Conservation (phyloP, 2,888 invertebrate species). For the Dryobotodes eremita region DNA sequence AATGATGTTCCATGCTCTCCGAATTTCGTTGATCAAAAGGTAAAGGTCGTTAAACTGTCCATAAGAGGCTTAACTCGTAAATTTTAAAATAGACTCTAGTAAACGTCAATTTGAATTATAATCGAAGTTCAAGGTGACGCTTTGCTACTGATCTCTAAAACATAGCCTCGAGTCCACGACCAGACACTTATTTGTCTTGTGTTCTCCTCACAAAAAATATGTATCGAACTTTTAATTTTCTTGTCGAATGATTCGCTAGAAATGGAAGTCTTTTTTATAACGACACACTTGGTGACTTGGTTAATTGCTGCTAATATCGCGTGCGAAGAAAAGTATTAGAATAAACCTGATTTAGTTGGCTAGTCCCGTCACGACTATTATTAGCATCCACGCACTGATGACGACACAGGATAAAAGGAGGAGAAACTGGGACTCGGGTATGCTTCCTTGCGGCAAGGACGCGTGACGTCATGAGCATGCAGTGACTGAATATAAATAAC, state of each 20-base stretch:
- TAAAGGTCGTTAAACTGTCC: slow-evolving; percentile 73
- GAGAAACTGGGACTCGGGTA: slow-evolving; percentile 85
- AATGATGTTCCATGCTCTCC: slow-evolving; percentile 35
- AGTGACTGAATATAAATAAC: slow-evolving; percentile 81
- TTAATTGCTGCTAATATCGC: slow-evolving; percentile 71
- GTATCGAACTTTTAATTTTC: slow-evolving; percentile 60
- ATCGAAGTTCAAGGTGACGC: slow-evolving; percentile 84
- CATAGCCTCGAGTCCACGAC: slow-evolving; percentile 62
- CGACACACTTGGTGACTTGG: slow-evolving; percentile 68
- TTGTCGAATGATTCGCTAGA: slow-evolving; percentile 54
- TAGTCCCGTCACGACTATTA: slow-evolving; percentile 79
- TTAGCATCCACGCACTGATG: slow-evolving; percentile 78
- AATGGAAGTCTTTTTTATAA: slow-evolving; percentile 70
- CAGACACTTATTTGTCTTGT: slow-evolving; percentile 65
- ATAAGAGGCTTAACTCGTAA: slow-evolving; percentile 69
- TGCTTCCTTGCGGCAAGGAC: slow-evolving; percentile 87
- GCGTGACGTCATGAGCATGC: slow-evolving; percentile 86
- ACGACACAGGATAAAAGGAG: slow-evolving; percentile 88
- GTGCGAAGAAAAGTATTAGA: slow-evolving; percentile 58
- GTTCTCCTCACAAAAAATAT: slow-evolving; percentile 69
- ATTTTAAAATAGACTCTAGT: slow-evolving; percentile 75
- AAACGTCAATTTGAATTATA: slow-evolving; percentile 78
- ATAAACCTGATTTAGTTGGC: slow-evolving; percentile 67
- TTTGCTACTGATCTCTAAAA: slow-evolving; percentile 67
- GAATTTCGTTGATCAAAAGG: slow-evolving; percentile 62